phyloP scores from a whole-genome alignment of 2,888 invertebrate genomes.

The Caenorhabditis sulstoni region DNA sequence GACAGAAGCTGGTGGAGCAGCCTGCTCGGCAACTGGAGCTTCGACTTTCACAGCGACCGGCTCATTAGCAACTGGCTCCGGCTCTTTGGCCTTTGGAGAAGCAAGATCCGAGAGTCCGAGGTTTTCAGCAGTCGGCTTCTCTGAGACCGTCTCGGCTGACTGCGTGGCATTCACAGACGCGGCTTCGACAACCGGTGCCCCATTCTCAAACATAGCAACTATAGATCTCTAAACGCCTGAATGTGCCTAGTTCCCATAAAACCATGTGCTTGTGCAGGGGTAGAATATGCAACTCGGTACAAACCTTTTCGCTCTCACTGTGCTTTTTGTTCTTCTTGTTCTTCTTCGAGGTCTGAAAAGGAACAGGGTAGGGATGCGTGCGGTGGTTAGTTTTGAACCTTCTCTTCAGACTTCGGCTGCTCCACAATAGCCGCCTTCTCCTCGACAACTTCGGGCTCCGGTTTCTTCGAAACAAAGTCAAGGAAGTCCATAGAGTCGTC shows the following conservation, averaged over 20 bases:
- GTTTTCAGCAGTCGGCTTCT: slow-evolving; percentile 34
- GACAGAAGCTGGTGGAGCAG: slow-evolving; percentile 3
- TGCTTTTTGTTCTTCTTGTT: slow-evolving; percentile 65
- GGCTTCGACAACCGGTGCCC: slow-evolving; percentile 15
- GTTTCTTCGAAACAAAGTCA: slow-evolving; percentile 40
- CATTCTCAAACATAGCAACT: slow-evolving; percentile 39
- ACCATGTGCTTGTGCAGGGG: slow-evolving; percentile 16
- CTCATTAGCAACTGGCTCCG: slow-evolving; percentile 7
- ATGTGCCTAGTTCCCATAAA: slow-evolving; percentile 29
- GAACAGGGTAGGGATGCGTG: slow-evolving; percentile 20
- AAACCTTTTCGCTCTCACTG: slow-evolving; percentile 54
- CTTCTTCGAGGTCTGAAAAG: slow-evolving; percentile 54
- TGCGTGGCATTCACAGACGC: slow-evolving; percentile 8
- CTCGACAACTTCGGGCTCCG: slow-evolving; percentile 26
- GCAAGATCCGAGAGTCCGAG: slow-evolving; percentile 61
- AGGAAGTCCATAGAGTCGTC: slow-evolving; percentile 45
- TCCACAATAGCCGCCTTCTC: slow-evolving; percentile 22
- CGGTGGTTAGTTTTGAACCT: slow-evolving; percentile 32
- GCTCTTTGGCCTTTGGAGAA: slow-evolving; percentile 46
- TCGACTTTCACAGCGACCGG: too few relatives aligned
- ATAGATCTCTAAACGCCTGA: slow-evolving; percentile 9
- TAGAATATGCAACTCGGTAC: slow-evolving; percentile 17
- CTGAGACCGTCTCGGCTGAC: not conserved
- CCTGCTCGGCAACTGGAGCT: not conserved
- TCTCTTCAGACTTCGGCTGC: slow-evolving; percentile 27